These are phyloP conservation scores for Molossus alvarezi DNA, from an alignment of 2,797 vertebrate species.

Conservation along the genomic window DNA sequence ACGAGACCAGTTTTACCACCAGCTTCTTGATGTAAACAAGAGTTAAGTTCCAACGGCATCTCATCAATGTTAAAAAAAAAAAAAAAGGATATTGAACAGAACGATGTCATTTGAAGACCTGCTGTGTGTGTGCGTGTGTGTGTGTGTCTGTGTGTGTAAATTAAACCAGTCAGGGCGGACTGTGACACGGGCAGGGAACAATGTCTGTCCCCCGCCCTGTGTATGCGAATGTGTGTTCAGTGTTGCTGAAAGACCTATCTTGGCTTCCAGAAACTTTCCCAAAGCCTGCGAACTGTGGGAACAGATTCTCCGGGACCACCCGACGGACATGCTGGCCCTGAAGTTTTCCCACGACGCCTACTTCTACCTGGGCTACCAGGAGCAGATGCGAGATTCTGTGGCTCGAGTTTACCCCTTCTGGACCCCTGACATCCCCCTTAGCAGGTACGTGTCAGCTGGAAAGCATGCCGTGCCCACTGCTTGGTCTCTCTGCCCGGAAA, in stretches of 20 bases:
- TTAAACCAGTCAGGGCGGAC: neutral
- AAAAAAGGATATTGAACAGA: neutral
- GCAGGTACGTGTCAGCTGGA: constrained; percentile 89
- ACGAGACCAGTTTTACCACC: neutral
- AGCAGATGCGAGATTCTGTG: constrained; percentile 95
- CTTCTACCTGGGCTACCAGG: constrained; percentile 95
- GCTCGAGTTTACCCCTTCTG: constrained; percentile 95
- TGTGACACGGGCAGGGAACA: accelerated
- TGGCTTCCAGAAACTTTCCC: constrained; percentile 90
- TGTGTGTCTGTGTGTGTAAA: neutral
- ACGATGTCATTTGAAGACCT: neutral
- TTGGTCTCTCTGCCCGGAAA: neutral
- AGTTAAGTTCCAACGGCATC: neutral
- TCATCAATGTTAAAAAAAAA: accelerated
- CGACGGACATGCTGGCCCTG: constrained; percentile 96
- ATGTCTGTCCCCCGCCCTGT: accelerated
- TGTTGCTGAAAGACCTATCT: neutral
- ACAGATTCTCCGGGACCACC: constrained; percentile 94
- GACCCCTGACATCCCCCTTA: constrained; percentile 94
- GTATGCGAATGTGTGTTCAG: accelerated
- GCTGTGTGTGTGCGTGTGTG: no score
- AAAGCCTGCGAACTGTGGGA: constrained; percentile 95
- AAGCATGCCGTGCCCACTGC: neutral
- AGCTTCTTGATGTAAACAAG: neutral
- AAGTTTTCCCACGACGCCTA: constrained; percentile 95